A percentile compares a stretch with the other conserved stretches of the same genome.
Conservation (phyloP, 1,140 invertebrate species). For the Trachymyrmex cornetzi region DNA sequence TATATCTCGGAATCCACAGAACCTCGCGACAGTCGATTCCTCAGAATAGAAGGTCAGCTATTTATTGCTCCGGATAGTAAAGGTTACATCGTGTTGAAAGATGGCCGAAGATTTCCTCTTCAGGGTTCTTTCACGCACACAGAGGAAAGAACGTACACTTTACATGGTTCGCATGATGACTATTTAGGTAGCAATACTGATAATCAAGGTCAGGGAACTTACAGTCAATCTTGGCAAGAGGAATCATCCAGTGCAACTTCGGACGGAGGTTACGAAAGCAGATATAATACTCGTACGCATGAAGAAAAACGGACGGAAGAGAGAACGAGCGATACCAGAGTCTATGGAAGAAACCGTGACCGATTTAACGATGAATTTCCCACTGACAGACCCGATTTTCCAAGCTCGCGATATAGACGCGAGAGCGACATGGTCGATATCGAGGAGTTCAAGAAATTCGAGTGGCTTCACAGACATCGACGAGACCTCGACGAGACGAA, state of each 20-base stretch:
- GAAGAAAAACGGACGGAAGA: conserved; percentile 75
- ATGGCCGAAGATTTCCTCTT: conserved; percentile 79
- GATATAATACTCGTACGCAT: conserved; percentile 73
- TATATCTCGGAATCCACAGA: conserved; percentile 49
- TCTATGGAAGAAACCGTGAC: conserved; percentile 62
- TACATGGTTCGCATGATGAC: conserved; percentile 44
- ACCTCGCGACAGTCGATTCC: conserved; percentile 63
- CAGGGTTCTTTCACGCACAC: conserved; percentile 78
- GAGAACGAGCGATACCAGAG: conserved; percentile 54
- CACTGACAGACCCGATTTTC: conserved; percentile 3
- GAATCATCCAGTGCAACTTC: conserved; percentile 62
- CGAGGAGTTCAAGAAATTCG: conserved; percentile 73
- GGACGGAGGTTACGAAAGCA: conserved; percentile 69
- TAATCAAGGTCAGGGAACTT: conserved; percentile 38
- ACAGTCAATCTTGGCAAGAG: conserved; percentile 72
- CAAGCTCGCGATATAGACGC: conserved; percentile 68
- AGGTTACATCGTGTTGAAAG: conserved; percentile 78
- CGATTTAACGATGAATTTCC: background rate
- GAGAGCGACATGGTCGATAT: conserved; percentile 75
- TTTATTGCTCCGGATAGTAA: conserved; percentile 73
- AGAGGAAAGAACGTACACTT: conserved; percentile 74
- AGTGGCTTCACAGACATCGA: conserved; percentile 66
- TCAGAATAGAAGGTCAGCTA: conserved; percentile 77
- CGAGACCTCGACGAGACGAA: conserved; percentile 63
- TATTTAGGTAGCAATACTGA: background rate